Percentiles rank a stretch among this genome's conserved stretches.
These are phyloP conservation scores for Picathartes gymnocephalus DNA, from an alignment of 2,113 vertebrate genomes.

Conservation along the genomic window DNA sequence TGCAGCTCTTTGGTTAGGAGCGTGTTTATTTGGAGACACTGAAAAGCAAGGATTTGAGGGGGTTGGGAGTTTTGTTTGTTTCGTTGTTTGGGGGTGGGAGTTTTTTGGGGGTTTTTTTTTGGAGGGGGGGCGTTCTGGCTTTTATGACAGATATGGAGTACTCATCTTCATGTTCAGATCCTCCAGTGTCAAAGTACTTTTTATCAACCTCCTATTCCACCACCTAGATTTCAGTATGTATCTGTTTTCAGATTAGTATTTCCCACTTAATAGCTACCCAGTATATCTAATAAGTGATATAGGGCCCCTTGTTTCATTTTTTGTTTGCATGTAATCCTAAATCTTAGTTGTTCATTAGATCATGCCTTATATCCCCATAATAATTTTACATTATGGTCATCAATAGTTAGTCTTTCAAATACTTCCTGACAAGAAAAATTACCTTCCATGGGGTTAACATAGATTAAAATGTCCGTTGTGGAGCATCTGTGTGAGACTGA, in stretches of 20 bases:
- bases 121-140: fast-evolving
- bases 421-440: neutral
- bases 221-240: neutral
- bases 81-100: neutral
- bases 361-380: neutral
- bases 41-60: neutral
- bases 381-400: neutral
- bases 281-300: neutral
- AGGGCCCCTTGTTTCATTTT: neutral
- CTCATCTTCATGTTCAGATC: neutral
- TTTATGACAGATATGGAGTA: neutral
- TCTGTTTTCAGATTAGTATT: neutral
- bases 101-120: too few relatives aligned
- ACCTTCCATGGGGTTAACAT: neutral
- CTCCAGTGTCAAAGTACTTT: neutral
- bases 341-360: neutral
- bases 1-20: neutral
- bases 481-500: neutral
- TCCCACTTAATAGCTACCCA: neutral
- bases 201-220: neutral
- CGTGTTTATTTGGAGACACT: neutral
- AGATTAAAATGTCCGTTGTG: neutral
- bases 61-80: fast-evolving
- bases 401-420: neutral
- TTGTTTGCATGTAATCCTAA: neutral